A percentile compares a stretch with the other conserved stretches of the same genome.
Evolutionary conservation across 2,113 vertebrate species (phyloP).

Genomic region (Etia nguti): DNA sequence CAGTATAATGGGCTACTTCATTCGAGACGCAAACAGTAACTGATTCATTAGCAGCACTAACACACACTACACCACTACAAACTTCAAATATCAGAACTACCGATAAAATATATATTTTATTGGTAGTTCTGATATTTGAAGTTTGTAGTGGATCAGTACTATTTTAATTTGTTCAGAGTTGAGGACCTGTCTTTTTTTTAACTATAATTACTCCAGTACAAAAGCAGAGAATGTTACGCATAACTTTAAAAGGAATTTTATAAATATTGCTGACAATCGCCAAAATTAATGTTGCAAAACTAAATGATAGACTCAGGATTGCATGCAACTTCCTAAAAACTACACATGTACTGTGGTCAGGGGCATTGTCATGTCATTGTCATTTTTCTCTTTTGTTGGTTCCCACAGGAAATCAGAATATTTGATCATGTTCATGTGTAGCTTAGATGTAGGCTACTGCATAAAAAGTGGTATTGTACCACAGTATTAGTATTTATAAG

Average conservation of each 20-base stretch:
- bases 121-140: too few relatives aligned
- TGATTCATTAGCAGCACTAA: neutral
- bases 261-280: neutral
- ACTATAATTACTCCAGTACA: neutral
- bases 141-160: neutral
- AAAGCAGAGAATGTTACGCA: neutral
- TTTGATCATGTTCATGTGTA: neutral
- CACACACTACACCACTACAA: too few relatives aligned
- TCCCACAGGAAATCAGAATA: neutral
- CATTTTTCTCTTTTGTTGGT: neutral
- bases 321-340: neutral
- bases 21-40: neutral
- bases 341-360: neutral
- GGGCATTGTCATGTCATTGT: neutral
- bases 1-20: neutral
- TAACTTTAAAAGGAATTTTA: neutral
- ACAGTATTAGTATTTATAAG: accelerated
- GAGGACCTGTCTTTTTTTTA: neutral
- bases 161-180: neutral
- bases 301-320: neutral
- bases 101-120: too few relatives aligned
- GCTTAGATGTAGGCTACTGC: neutral
- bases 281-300: neutral
- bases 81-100: too few relatives aligned
- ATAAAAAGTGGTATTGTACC: neutral